Conservation (phyloP, 2,797 vertebrate genomes). For the Pseudopleuronectes americanus region DNA sequence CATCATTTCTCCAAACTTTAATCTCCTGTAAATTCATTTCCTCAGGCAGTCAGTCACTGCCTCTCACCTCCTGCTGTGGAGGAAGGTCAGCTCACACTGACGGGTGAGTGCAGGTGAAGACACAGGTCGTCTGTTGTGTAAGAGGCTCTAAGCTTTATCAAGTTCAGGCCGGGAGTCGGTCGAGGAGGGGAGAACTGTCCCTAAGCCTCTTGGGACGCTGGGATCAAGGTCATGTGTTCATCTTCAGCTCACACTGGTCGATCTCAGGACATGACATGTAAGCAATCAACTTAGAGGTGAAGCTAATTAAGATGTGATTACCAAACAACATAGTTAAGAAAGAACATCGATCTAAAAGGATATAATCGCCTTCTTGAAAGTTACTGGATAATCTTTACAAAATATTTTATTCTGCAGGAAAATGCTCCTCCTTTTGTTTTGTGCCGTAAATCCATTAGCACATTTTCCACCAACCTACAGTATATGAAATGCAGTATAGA, state of each 20-base stretch:
- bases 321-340: neutral
- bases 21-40: neutral
- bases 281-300: neutral
- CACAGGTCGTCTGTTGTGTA: conserved; percentile 30
- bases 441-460: too few relatives aligned
- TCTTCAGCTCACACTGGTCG: conserved; percentile 15
- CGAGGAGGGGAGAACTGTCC: conserved; percentile 21
- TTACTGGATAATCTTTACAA: neutral
- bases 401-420: too few relatives aligned
- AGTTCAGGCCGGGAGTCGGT: conserved; percentile 16
- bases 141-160: conserved; percentile 39
- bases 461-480: neutral
- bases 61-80: conserved; percentile 1
- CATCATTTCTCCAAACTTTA: neutral
- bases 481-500: neutral
- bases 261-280: neutral
- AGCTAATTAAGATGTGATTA: neutral
- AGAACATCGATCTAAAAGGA: neutral
- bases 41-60: neutral
- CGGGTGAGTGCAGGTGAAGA: neutral
- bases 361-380: neutral
- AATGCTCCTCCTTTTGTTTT: too few relatives aligned
- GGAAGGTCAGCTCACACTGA: conserved; percentile 2
- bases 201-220: conserved; percentile 30
- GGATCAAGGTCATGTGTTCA: conserved; percentile 45